Percentiles rank a stretch among this genome's conserved stretches.
These are phyloP conservation scores for Danio choprae DNA, from an alignment of 2,797 vertebrate species.

Conservation along the genomic window DNA sequence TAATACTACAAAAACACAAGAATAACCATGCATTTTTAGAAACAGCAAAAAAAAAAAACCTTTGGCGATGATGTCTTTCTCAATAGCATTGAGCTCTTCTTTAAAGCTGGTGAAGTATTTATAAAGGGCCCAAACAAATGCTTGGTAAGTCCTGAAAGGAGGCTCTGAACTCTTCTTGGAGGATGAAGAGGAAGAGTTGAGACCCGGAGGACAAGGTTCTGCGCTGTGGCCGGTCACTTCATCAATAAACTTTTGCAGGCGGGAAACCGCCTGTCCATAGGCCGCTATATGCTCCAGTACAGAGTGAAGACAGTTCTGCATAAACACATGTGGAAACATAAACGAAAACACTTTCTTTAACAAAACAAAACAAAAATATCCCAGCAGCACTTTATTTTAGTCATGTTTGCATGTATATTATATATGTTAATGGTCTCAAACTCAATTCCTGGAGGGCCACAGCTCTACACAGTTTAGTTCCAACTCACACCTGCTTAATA, in stretches of 20 bases:
- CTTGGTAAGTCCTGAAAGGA: slow-evolving; percentile 96
- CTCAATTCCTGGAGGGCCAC: too few species aligned
- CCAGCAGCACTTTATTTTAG: too few species aligned
- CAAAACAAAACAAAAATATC: too few species aligned
- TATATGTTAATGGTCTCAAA: too few species aligned
- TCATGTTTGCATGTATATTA: too few species aligned
- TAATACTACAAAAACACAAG: neutral
- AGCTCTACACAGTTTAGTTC: too few species aligned
- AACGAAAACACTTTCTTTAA: neutral
- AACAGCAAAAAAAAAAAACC: slow-evolving; percentile 68
- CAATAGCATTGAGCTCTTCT: slow-evolving; percentile 90
- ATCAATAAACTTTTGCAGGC: slow-evolving; percentile 94
- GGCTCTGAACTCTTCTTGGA: slow-evolving; percentile 87
- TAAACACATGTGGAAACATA: neutral
- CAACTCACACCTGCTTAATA: too few species aligned
- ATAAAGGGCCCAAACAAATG: slow-evolving; percentile 97
- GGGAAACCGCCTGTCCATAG: slow-evolving; percentile 93
- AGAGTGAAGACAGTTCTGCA: slow-evolving; percentile 90
- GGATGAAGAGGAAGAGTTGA: slow-evolving; percentile 65
- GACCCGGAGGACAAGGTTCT: slow-evolving; percentile 78
- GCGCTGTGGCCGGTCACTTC: slow-evolving; percentile 91
- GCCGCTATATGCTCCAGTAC: slow-evolving; percentile 92
- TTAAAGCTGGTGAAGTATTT: slow-evolving; percentile 96
- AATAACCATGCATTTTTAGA: neutral
- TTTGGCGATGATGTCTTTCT: slow-evolving; percentile 89